Percentiles rank a stretch among this genome's conserved stretches.
Evolutionary conservation across 1,140 invertebrate species (phyloP).

Genomic region (Drosophila jambulina): DNA sequence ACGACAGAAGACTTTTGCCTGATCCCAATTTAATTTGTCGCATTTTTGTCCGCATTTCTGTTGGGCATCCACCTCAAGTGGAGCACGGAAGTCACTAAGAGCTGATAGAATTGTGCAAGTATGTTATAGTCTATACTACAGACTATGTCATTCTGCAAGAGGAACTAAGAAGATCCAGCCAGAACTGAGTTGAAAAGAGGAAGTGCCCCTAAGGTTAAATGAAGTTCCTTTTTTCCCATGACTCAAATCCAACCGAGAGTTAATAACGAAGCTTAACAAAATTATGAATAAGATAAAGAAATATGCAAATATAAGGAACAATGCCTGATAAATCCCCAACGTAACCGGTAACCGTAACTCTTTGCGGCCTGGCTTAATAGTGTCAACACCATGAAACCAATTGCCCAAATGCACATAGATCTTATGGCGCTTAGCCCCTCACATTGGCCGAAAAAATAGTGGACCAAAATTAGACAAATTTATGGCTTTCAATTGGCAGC

Average conservation of each 20-base stretch:
- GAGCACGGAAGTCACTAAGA: slow-evolving; percentile 28
- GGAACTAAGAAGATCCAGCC: not conserved
- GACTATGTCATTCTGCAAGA: not conserved
- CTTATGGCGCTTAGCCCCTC: slow-evolving; percentile 14
- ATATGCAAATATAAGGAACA: too few species aligned
- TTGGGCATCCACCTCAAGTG: slow-evolving; percentile 45
- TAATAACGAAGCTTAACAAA: too few species aligned
- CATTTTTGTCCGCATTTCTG: slow-evolving; percentile 18
- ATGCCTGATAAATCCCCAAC: not conserved
- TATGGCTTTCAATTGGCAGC: slow-evolving; percentile 73
- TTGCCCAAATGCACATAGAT: slow-evolving; percentile 27
- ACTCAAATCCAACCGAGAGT: too few species aligned
- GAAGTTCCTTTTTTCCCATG: too few species aligned
- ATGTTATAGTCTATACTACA: too few species aligned
- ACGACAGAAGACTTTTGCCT: slow-evolving; percentile 21
- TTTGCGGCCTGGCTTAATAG: slow-evolving; percentile 42
- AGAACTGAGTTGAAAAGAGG: too few species aligned
- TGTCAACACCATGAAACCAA: slow-evolving; percentile 58
- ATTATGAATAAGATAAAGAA: too few species aligned
- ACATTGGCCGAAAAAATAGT: slow-evolving; percentile 9
- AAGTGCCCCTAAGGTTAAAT: not conserved
- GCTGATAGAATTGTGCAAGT: slow-evolving; percentile 39
- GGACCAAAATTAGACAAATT: slow-evolving; percentile 43
- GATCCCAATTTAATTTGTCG: slow-evolving; percentile 32
- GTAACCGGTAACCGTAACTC: not conserved